These are phyloP conservation scores for Apomyelois bistriatella DNA, from an alignment of 2,888 invertebrate species.

Conservation along the genomic window DNA sequence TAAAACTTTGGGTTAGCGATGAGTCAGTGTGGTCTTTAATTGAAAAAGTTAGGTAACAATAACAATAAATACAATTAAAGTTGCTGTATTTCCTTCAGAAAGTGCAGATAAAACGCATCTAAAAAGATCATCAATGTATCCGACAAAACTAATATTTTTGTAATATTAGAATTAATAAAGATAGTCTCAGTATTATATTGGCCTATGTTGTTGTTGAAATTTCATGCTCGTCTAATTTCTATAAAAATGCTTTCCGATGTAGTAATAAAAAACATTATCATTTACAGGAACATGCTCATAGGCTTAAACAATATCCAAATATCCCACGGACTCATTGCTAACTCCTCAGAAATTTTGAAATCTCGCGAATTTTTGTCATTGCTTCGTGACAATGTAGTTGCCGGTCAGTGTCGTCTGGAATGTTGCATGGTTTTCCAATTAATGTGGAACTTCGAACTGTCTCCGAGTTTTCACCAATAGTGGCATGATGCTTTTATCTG, in stretches of 20 bases:
- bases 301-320: slow-evolving; percentile 16
- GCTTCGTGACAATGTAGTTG: slow-evolving; percentile 81
- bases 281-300: no score
- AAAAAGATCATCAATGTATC: no score
- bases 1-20: slow-evolving; percentile 13
- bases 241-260: no score
- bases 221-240: no score
- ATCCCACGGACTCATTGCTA: slow-evolving; percentile 35
- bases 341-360: slow-evolving; percentile 26
- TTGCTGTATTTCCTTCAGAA: no score
- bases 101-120: no score
- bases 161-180: no score
- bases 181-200: no score
- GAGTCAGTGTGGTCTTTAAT: slow-evolving; percentile 6
- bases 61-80: no score
- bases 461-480: slow-evolving; percentile 23
- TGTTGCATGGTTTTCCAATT: slow-evolving; percentile 64
- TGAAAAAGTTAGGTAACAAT: no score
- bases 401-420: slow-evolving; percentile 64
- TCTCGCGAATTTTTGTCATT: slow-evolving; percentile 54
- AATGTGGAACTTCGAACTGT: slow-evolving; percentile 36
- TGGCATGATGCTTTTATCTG: slow-evolving; percentile 66
- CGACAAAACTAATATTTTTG: neutral
- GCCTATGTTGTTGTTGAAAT: no score
- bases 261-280: no score